Evolutionary conservation across 1,140 invertebrate genomes (phyloP).

Genomic region (Choristoneura fumiferana): DNA sequence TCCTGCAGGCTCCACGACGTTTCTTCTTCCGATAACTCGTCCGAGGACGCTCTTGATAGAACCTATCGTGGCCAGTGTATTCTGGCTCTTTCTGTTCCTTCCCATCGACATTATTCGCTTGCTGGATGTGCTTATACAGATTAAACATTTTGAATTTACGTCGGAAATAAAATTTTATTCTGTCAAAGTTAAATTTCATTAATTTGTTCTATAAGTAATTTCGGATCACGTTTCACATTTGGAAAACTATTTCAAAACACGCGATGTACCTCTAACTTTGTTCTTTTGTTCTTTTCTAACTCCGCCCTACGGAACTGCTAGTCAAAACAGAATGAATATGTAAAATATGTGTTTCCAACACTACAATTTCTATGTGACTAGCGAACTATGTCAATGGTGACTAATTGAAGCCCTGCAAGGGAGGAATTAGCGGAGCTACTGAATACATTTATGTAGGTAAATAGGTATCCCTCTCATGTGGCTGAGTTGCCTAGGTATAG

Average conservation of each 20-base stretch:
- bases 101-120: constrained; percentile 79
- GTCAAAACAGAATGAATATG: background rate
- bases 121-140: constrained; percentile 85
- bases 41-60: constrained; percentile 83
- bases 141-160: constrained; percentile 83
- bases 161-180: constrained; percentile 30
- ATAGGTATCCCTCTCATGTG: too few species aligned
- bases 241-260: too few species aligned
- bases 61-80: constrained; percentile 87
- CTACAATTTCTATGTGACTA: constrained; percentile 20
- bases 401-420: constrained; percentile 67
- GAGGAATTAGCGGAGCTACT: constrained; percentile 40
- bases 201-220: background rate
- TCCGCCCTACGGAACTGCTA: too few species aligned
- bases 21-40: constrained; percentile 79
- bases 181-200: constrained; percentile 39
- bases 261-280: too few species aligned
- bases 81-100: constrained; percentile 80
- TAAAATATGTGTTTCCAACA: constrained; percentile 17
- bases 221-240: too few species aligned
- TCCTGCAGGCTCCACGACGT: constrained; percentile 77
- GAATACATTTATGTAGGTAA: constrained; percentile 4
- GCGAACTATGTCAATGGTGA: constrained; percentile 42
- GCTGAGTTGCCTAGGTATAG: background rate
- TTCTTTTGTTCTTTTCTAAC: too few species aligned